phyloP scores from a whole-genome alignment of 2,113 vertebrate species.

The Nibea coibor region DNA sequence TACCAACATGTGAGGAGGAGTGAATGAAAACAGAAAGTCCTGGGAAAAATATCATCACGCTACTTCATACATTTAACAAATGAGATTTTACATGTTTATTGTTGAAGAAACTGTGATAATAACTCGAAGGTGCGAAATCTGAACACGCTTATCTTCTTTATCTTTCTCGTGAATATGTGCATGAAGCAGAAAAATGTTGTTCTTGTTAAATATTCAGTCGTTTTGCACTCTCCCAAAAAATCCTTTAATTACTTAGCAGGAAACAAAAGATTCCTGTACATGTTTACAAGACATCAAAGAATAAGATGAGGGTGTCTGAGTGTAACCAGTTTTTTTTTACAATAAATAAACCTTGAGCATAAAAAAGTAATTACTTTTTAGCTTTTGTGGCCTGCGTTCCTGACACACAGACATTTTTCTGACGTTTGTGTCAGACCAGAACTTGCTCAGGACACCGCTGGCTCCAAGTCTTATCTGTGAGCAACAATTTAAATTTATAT shows the following conservation, averaged over 20 bases:
- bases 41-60: background rate
- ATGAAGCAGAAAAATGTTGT: background rate
- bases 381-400: background rate
- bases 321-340: background rate
- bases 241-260: background rate
- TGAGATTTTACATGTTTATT: background rate
- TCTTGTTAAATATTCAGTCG: background rate
- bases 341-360: slow-evolving; percentile 10
- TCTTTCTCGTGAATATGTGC: background rate
- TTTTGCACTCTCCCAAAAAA: background rate
- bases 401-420: slow-evolving; percentile 3
- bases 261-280: too few relatives aligned
- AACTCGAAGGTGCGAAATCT: background rate
- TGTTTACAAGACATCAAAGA: background rate
- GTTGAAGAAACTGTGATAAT: background rate
- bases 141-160: background rate
- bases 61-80: background rate
- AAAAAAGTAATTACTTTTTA: slow-evolving; percentile 7
- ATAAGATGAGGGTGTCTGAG: background rate
- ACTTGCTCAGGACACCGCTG: background rate
- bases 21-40: background rate
- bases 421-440: background rate
- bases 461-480: background rate
- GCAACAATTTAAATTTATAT: background rate
- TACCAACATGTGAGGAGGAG: background rate